Percentiles rank a stretch among this genome's conserved stretches.
Evolutionary conservation across 2,113 vertebrate genomes (phyloP).

Genomic region (Danio rerio): DNA sequence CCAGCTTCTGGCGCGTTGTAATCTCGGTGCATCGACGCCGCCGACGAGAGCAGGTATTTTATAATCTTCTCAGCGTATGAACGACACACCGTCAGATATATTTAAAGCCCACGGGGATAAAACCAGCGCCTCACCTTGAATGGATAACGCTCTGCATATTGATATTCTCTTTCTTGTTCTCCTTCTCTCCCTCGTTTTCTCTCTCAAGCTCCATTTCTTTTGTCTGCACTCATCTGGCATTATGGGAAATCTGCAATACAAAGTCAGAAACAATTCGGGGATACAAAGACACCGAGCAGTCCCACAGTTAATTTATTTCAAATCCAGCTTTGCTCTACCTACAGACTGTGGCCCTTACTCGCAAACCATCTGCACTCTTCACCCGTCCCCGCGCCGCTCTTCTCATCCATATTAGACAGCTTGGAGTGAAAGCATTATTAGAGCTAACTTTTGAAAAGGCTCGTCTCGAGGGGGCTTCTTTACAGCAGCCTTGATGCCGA

Average conservation of each 20-base stretch:
- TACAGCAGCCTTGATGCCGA: slow-evolving; percentile 38
- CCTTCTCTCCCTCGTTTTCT: slow-evolving; percentile 9
- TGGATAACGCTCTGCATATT: slow-evolving; percentile 38
- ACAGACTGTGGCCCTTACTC: slow-evolving; percentile 11
- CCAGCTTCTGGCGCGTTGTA: not conserved
- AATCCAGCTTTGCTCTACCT: slow-evolving; percentile 38
- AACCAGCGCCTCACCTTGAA: slow-evolving; percentile 23
- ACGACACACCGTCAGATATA: slow-evolving; percentile 56
- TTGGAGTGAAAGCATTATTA: slow-evolving; percentile 40
- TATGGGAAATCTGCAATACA: slow-evolving; percentile 47
- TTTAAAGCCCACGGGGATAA: slow-evolving; percentile 54
- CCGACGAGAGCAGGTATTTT: slow-evolving; percentile 48
- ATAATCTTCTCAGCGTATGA: slow-evolving; percentile 55
- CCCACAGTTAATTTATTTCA: slow-evolving; percentile 38
- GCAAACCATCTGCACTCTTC: slow-evolving; percentile 17
- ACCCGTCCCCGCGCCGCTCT: not conserved
- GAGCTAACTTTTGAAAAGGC: slow-evolving; percentile 49
- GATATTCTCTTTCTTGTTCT: slow-evolving; percentile 33
- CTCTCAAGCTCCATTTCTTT: slow-evolving; percentile 17
- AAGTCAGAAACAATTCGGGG: slow-evolving; percentile 39
- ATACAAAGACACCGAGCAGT: slow-evolving; percentile 29
- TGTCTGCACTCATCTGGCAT: slow-evolving; percentile 26
- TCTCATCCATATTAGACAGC: slow-evolving; percentile 30
- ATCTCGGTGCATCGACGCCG: slow-evolving; percentile 44
- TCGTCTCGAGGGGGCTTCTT: slow-evolving; percentile 22